Evolutionary conservation across 2,113 vertebrate species (phyloP), one percentile per base, ranked within the genome.

Genomic region (Sinosuthora webbiana): DNA sequence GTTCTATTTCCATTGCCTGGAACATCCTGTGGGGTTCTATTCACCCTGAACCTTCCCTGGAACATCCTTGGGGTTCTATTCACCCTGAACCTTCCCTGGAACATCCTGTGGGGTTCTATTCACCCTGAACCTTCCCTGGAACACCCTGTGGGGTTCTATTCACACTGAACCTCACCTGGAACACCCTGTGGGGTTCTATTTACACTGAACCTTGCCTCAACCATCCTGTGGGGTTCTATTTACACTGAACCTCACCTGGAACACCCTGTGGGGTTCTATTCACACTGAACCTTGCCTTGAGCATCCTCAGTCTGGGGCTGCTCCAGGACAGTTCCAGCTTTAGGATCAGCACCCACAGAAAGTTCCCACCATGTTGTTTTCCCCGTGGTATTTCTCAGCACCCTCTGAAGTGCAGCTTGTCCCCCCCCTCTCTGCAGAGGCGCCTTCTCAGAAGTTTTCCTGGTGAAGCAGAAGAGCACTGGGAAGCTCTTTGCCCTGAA

Each of bases 361-460:
- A 49, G 20, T 23, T 65, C 55, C 45, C 60, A 13, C 10, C 31
- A 4, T 7, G 1, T 0, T 35, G 5, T 1, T 50, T 44, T 20
- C 30, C 37, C n/a, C 37, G 16, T 31, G 44, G 18, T 31, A 0
- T 77, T 71, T 44, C 49, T 45, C 15, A 31, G 50, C 65, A 8
- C 3, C 49, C 50, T 3, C 75, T 92, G 87, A 91, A 67, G 78
- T 2, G 25, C 56, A 64, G 20, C 42, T 24, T 68, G 42, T 60
- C 71, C 87, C 49, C 44, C 37, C 49, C 44, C 37, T 92, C 41
- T 59, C 78, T 37, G 39, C 97, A 99, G 99, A 87, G 99, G 99
- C 4, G 98, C 99, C 11, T 99, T 99, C 91, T 99, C 99, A 0
- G 99, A 99, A 71, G 99, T 99, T 22, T 99, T 98, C 83, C 98